phyloP scores from a whole-genome alignment of 2,797 vertebrate species.

The Gallinago solitaria region DNA sequence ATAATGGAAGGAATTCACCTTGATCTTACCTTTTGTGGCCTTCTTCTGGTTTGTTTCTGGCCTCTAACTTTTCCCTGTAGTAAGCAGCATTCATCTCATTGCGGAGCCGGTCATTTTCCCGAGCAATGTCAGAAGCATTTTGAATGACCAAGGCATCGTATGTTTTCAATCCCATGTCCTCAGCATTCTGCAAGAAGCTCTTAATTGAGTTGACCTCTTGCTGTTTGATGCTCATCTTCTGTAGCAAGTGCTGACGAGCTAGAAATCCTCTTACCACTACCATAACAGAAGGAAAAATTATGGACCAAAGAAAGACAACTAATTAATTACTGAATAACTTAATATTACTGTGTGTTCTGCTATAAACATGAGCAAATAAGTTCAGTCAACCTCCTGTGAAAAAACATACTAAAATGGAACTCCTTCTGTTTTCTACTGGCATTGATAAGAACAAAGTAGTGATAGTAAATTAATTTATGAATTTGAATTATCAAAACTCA shows the following conservation, averaged over 20 bases:
- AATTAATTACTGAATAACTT: background rate
- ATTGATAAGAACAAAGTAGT: background rate
- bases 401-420: background rate
- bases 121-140: constrained; percentile 85
- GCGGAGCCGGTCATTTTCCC: constrained; percentile 80
- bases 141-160: constrained; percentile 86
- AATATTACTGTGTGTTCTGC: background rate
- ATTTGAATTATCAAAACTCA: background rate
- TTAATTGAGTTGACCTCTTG: constrained; percentile 82
- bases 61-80: constrained; percentile 82
- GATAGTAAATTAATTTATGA: background rate
- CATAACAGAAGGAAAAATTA: constrained; percentile 23
- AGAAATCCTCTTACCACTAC: constrained; percentile 92
- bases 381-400: background rate
- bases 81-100: constrained; percentile 78
- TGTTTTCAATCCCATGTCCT: constrained; percentile 81
- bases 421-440: background rate
- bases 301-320: background rate
- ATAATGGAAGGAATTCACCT: background rate
- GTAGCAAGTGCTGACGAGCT: constrained; percentile 81
- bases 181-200: constrained; percentile 81
- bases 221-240: constrained; percentile 78
- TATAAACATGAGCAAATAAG: background rate
- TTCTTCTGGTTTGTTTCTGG: constrained; percentile 83
- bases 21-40: constrained; percentile 81